Conservation (phyloP, 2,888 invertebrate genomes). For the Phalangium opilio region DNA sequence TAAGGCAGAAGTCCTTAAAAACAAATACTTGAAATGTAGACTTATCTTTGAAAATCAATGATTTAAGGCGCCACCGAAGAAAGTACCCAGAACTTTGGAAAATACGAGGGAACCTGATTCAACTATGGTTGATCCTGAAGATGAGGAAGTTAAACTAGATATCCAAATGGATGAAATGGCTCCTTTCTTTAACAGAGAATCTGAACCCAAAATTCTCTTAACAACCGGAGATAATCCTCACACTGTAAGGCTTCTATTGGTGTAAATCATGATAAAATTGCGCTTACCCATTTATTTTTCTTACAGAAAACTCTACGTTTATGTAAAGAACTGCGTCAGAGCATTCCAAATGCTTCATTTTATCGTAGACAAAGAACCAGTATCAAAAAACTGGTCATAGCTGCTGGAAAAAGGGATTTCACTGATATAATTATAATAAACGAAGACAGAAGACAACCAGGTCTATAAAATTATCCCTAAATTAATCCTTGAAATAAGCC, state of each 20-base stretch:
- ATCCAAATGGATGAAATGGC: conserved; percentile 71
- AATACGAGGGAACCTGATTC: conserved; percentile 80
- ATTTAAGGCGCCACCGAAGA: conserved; percentile 39
- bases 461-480: conserved; percentile 26
- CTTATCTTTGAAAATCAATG: neutral
- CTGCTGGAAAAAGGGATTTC: conserved; percentile 56
- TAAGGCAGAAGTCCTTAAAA: neutral
- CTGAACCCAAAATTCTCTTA: conserved; percentile 88
- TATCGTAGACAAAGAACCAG: conserved; percentile 74
- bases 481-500: neutral
- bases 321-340: conserved; percentile 72
- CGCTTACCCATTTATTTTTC: neutral
- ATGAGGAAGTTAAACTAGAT: conserved; percentile 41
- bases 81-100: conserved; percentile 80
- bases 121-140: conserved; percentile 57
- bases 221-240: conserved; percentile 87
- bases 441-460: conserved; percentile 78
- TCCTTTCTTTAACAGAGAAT: conserved; percentile 63
- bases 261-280: neutral
- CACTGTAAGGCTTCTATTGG: conserved; percentile 29
- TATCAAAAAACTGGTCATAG: conserved; percentile 79
- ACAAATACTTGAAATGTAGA: neutral
- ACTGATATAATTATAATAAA: conserved; percentile 87
- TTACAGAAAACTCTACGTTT: conserved; percentile 68
- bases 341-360: conserved; percentile 81